These are phyloP conservation scores for Ostrea denselamellosa DNA, from an alignment of 1,140 invertebrate species.

Conservation along the genomic window DNA sequence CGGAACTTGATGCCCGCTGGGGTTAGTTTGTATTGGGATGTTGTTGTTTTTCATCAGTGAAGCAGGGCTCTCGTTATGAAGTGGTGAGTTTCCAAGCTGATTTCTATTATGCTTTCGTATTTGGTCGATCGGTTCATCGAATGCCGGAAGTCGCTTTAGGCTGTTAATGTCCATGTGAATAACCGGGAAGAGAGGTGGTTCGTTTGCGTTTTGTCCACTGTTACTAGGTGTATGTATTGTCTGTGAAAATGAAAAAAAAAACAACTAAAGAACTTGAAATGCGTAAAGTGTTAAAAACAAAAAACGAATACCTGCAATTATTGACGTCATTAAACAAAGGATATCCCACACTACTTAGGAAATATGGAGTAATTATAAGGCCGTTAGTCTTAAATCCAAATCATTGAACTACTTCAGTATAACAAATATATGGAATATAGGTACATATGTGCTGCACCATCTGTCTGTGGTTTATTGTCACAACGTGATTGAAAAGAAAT, in stretches of 20 bases:
- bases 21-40: neutral
- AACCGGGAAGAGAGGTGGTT: neutral
- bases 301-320: too few species aligned
- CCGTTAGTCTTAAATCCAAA: too few species aligned
- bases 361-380: too few species aligned
- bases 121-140: conserved; percentile 11
- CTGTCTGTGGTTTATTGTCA: too few species aligned
- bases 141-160: conserved; percentile 8
- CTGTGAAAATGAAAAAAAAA: neutral
- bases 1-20: neutral
- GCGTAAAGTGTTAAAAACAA: too few species aligned
- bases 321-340: too few species aligned
- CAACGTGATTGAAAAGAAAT: too few species aligned
- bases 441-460: too few species aligned
- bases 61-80: neutral
- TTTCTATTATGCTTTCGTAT: neutral
- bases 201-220: neutral
- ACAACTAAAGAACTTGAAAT: neutral
- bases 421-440: too few species aligned
- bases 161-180: conserved; percentile 38
- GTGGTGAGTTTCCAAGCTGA: neutral
- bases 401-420: too few species aligned
- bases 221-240: neutral
- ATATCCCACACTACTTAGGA: too few species aligned
- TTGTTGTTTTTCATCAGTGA: neutral